Base-by-base conservation (phyloP, 1,140 invertebrate species). In the Cotesia vestalis region DNA sequence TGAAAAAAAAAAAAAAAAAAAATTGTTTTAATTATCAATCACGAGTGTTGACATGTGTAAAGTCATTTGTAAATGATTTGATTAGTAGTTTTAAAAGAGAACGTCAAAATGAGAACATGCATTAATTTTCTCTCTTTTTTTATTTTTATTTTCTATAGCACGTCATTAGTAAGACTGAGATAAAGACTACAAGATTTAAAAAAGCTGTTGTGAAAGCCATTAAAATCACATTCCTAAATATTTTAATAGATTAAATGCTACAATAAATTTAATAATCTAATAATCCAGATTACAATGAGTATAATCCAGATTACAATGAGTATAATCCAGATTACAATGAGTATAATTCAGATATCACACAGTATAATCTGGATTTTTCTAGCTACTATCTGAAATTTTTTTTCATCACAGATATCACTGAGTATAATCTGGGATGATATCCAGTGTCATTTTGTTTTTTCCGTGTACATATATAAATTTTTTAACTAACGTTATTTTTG, bases 31-130 rank as follows among this genome's bases (percentile, higher is more conserved):
- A 14, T 55, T 55, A 55, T 14, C 8, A 55, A 14, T 55, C n/a
- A 14, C 8, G 61, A 38, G 11, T 63, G 61, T 63, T 63, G 61
- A 63, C 61, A 63, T n/a, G 35, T 63, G 61, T 63, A 63, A 63
- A 63, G 38, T 35, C 36, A 63, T 40, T 63, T 63, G 8, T 17
- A 46, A 46, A 46, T 46, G 6, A 60, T 63, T 63, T 36, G 36
- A 63, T 63, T 63, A 63, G 12, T 63, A 14, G 27, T 17, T 11
- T 46, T 46, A 46, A 27, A 36, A 36, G 27, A 35, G 61, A 40
- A 17, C 12, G 14, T 14, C 6, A 63, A 63, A 36, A 38, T 14
- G n/a, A 63, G 35, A 36, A 46, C 38, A 63, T 63, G 61, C 35
- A 63, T 36, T 63, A 11, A 46, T 63, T 63, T 63, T 46, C 40